Percentiles rank a stretch among this genome's conserved stretches.
Evolutionary conservation across 2,888 invertebrate genomes (phyloP).

Genomic region (Melanophora roralis): DNA sequence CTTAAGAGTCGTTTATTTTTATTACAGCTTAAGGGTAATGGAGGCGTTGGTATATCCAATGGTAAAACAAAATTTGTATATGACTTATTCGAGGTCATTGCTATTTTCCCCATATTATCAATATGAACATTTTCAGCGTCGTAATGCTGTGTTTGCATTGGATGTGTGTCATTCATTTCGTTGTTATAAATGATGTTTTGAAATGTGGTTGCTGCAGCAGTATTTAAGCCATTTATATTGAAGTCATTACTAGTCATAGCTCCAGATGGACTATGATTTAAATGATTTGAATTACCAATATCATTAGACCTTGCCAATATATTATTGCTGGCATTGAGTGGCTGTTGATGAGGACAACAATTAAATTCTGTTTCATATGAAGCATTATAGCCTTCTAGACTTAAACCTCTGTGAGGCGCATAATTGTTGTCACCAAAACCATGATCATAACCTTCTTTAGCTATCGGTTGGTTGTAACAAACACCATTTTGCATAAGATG

Average conservation of each 20-base stretch:
- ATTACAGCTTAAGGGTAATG: constrained; percentile 32
- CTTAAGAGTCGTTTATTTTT: constrained; percentile 40
- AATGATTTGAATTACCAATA: background rate
- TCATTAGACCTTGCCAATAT: constrained; percentile 7
- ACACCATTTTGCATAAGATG: background rate
- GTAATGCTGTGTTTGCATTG: background rate
- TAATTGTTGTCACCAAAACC: background rate
- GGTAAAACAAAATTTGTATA: constrained; percentile 44
- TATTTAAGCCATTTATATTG: background rate
- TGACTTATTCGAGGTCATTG: constrained; percentile 37
- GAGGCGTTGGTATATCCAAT: constrained; percentile 57
- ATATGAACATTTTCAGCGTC: background rate
- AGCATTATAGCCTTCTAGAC: constrained; percentile 41
- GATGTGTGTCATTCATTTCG: constrained; percentile 41
- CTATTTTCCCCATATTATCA: constrained; percentile 25
- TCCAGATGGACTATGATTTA: background rate
- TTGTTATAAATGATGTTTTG: constrained; percentile 52
- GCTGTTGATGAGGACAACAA: background rate
- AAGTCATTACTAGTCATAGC: background rate
- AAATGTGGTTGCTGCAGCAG: background rate
- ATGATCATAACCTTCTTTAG: background rate
- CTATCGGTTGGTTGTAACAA: background rate
- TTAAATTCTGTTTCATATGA: constrained; percentile 30
- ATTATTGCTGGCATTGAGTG: constrained; percentile 7
- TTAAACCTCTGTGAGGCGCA: constrained; percentile 23